Conservation (phyloP, 2,797 vertebrate genomes). For the Sphenodon punctatus region DNA sequence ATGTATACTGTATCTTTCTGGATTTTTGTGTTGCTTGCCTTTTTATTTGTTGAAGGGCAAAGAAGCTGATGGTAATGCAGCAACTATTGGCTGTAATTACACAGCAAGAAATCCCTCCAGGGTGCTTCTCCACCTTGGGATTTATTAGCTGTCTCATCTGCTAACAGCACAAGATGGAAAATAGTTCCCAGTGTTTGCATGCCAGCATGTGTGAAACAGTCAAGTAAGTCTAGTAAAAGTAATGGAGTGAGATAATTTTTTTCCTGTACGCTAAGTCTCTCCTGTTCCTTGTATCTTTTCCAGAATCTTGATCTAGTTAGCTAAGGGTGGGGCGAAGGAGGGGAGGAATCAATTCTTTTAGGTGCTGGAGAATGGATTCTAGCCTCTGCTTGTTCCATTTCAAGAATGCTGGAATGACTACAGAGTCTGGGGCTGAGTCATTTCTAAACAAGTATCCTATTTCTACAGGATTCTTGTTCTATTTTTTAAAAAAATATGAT, state of each 20-base stretch:
- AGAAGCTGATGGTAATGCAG: accelerated
- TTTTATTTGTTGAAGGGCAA: conserved; percentile 11
- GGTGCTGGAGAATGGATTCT: not conserved
- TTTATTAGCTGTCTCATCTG: conserved; percentile 36
- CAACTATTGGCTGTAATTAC: conserved; percentile 1
- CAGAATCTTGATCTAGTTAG: not conserved
- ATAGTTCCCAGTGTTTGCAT: not conserved
- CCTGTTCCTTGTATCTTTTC: not conserved
- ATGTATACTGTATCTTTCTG: not conserved
- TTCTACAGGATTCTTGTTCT: not conserved
- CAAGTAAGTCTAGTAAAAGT: not conserved
- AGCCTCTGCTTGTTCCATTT: not conserved
- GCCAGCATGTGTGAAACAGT: not conserved
- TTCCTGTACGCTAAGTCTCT: not conserved
- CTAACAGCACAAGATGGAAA: conserved; percentile 37
- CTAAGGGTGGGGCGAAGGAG: not conserved
- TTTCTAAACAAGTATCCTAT: not conserved
- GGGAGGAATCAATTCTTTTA: not conserved
- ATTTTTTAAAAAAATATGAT: not conserved
- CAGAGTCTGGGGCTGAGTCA: not conserved
- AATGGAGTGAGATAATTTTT: not conserved
- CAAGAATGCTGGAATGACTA: not conserved
- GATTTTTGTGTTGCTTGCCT: conserved; percentile 16
- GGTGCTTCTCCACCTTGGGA: not conserved
- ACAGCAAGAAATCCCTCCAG: not conserved